Percentiles rank a stretch among this genome's conserved stretches.
Evolutionary conservation across 2,888 invertebrate species (phyloP).

Genomic region (Agrotis puta): DNA sequence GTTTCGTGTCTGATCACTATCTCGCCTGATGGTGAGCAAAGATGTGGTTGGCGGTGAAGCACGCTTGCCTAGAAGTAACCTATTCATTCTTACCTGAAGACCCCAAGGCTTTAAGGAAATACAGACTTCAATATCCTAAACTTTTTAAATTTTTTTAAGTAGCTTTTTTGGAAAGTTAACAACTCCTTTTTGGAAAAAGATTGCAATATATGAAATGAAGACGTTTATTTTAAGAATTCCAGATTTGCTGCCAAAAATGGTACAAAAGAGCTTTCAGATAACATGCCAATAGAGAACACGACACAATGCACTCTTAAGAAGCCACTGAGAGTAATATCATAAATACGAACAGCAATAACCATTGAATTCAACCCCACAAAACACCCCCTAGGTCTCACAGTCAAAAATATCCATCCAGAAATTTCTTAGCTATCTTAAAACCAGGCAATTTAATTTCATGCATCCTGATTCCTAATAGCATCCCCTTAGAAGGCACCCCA

Average conservation of each 20-base stretch:
- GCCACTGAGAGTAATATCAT: not conserved
- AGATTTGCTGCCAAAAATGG: not conserved
- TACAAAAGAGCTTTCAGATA: not conserved
- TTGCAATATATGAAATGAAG: too few relatives aligned
- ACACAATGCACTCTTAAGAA: slow-evolving; percentile 22
- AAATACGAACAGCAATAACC: slow-evolving; percentile 8
- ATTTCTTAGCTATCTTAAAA: slow-evolving; percentile 63
- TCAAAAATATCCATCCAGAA: slow-evolving; percentile 44
- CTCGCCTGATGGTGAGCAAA: too few relatives aligned
- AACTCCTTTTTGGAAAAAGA: too few relatives aligned
- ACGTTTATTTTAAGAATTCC: too few relatives aligned
- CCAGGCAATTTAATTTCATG: slow-evolving; percentile 69
- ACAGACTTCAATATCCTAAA: too few relatives aligned
- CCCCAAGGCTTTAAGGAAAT: too few relatives aligned
- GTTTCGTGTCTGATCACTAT: too few relatives aligned
- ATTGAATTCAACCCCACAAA: slow-evolving; percentile 25
- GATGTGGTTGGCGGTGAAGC: too few relatives aligned
- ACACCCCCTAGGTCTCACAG: slow-evolving; percentile 44
- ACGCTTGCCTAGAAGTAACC: too few relatives aligned
- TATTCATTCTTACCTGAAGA: too few relatives aligned
- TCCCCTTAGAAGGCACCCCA: slow-evolving; percentile 65
- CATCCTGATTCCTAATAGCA: slow-evolving; percentile 64
- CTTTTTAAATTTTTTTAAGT: too few relatives aligned
- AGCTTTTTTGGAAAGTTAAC: too few relatives aligned
- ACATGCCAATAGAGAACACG: not conserved